These are phyloP conservation scores for Regulus satrapa DNA, from an alignment of 2,113 vertebrate species.

Conservation along the genomic window DNA sequence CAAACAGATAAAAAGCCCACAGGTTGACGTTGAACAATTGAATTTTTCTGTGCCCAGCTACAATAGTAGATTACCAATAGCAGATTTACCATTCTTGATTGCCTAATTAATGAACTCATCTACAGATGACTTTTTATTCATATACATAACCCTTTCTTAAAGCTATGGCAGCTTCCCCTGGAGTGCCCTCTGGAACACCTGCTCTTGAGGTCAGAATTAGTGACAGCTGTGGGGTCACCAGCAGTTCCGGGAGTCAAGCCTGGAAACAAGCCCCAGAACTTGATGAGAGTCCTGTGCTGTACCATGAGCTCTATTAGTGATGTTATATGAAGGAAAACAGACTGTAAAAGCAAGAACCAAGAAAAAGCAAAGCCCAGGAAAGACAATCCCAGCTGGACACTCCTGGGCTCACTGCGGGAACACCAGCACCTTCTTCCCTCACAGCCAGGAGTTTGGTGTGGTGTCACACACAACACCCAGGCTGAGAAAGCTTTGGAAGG, in stretches of 20 bases:
- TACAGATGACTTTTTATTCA: constrained; percentile 58
- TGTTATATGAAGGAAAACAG: not conserved
- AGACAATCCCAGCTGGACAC: not conserved
- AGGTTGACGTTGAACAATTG: constrained; percentile 41
- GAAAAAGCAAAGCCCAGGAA: not conserved
- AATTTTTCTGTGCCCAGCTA: constrained; percentile 42
- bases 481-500: not conserved
- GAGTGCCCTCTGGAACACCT: not conserved
- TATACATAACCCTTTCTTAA: constrained; percentile 45
- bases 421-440: not conserved
- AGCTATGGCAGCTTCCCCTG: constrained; percentile 13
- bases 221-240: not conserved
- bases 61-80: constrained; percentile 51
- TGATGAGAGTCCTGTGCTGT: not conserved
- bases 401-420: not conserved
- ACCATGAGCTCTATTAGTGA: not conserved
- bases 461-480: not conserved
- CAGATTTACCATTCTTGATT: constrained; percentile 65
- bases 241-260: not conserved
- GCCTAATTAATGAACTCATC: constrained; percentile 67
- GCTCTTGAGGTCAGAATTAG: not conserved
- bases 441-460: not conserved
- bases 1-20: constrained; percentile 63
- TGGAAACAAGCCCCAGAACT: not conserved
- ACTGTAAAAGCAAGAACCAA: not conserved